phyloP scores from a whole-genome alignment of 2,888 invertebrate genomes.

The Orchestes rusci region DNA sequence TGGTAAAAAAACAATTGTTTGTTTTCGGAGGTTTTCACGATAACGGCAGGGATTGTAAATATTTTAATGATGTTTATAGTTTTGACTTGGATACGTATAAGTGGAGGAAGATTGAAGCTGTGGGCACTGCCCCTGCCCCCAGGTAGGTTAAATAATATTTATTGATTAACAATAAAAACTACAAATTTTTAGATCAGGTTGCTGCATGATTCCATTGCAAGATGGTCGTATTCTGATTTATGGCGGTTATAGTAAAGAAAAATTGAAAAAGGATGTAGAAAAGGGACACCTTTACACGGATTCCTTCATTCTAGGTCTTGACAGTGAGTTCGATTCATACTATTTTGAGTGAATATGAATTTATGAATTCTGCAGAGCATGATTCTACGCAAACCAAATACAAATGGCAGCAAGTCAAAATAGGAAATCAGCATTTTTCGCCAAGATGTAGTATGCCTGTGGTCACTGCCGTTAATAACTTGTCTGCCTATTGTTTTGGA shows the following conservation, averaged over 20 bases:
- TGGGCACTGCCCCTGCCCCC: slow-evolving; percentile 63
- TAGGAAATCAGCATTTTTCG: slow-evolving; percentile 55
- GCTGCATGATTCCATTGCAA: slow-evolving; percentile 58
- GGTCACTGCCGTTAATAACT: slow-evolving; percentile 53
- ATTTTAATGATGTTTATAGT: slow-evolving; percentile 78
- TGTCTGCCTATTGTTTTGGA: slow-evolving; percentile 72
- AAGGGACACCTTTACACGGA: slow-evolving; percentile 64
- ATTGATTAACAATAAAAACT: too few species aligned
- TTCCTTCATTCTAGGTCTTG: slow-evolving; percentile 57
- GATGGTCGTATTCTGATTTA: slow-evolving; percentile 63
- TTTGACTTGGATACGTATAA: slow-evolving; percentile 73
- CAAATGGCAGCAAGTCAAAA: slow-evolving; percentile 64
- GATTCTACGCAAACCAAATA: slow-evolving; percentile 56
- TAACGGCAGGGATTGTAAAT: slow-evolving; percentile 77
- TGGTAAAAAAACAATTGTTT: slow-evolving; percentile 67
- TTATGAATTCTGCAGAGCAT: slow-evolving; percentile 46
- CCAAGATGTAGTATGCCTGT: slow-evolving; percentile 65
- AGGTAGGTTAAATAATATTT: slow-evolving; percentile 38
- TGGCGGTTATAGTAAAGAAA: slow-evolving; percentile 72
- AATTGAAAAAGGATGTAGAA: slow-evolving; percentile 66
- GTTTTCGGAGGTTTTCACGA: slow-evolving; percentile 92
- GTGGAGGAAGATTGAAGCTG: slow-evolving; percentile 67
- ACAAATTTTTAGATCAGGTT: slow-evolving; percentile 55
- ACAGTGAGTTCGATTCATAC: slow-evolving; percentile 49
- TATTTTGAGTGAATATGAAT: neutral